Conservation (phyloP, 2,797 vertebrate species). For the Halcyon chelicuti region DNA sequence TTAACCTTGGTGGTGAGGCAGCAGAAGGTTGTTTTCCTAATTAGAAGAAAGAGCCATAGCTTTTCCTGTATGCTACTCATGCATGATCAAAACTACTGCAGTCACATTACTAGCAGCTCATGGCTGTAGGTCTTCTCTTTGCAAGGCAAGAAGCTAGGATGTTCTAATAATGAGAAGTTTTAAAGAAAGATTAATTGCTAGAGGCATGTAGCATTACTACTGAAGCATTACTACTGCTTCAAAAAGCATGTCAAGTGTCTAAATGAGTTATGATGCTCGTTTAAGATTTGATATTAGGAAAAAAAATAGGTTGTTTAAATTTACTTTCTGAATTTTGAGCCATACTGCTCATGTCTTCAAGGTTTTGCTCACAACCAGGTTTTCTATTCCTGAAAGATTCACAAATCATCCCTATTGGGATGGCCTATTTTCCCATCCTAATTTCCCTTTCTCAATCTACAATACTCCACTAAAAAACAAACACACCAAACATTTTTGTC, state of each 20-base stretch:
- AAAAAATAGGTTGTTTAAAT: neutral
- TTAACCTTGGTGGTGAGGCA: neutral
- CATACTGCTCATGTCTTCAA: neutral
- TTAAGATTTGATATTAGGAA: neutral
- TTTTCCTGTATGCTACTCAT: neutral
- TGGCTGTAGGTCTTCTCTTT: neutral
- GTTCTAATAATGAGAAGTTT: neutral
- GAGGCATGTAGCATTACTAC: neutral
- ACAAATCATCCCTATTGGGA: neutral
- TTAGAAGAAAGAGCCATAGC: neutral
- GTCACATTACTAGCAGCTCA: neutral
- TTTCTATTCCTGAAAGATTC: neutral
- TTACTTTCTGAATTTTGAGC: neutral
- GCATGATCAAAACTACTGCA: rapidly evolving
- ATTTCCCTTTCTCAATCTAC: neutral
- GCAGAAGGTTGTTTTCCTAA: neutral
- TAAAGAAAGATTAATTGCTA: neutral
- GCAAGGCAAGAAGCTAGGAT: neutral
- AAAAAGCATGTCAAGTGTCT: neutral
- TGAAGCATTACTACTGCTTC: neutral
- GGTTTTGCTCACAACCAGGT: neutral
- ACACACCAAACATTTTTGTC: neutral
- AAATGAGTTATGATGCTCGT: neutral
- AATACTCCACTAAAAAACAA: neutral
- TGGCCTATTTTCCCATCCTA: neutral